Conservation (phyloP, 2,797 vertebrate species). For the Garrulus glandarius region DNA sequence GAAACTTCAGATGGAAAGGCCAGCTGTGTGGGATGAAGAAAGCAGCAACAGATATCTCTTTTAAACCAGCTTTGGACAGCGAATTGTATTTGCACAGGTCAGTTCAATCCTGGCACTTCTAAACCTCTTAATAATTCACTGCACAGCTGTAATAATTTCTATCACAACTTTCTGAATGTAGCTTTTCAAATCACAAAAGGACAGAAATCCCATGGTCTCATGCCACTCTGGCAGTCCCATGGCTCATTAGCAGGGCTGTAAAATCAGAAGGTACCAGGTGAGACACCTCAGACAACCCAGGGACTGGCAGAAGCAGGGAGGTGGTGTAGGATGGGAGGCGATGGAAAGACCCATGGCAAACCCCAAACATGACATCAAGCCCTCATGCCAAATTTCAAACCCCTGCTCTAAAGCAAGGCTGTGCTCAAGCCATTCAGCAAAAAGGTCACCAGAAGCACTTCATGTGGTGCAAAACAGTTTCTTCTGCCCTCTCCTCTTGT, state of each 20-base stretch:
- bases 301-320: not conserved
- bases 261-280: not conserved
- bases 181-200: not conserved
- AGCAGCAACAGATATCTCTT: not conserved
- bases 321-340: not conserved
- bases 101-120: not conserved
- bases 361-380: not conserved
- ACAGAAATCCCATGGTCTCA: not conserved
- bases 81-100: not conserved
- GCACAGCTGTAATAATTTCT: not conserved
- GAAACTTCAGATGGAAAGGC: not conserved
- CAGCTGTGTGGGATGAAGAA: not conserved
- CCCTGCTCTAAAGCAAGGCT: not conserved
- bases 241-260: not conserved
- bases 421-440: rapidly evolving
- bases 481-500: not conserved
- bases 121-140: not conserved
- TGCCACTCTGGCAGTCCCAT: rapidly evolving
- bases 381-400: not conserved
- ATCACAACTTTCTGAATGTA: not conserved
- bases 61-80: not conserved
- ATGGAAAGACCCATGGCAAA: not conserved
- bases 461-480: rapidly evolving
- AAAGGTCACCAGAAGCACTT: not conserved
- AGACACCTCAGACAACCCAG: not conserved